Evolutionary conservation across 2,888 invertebrate species (phyloP).

Genomic region (Operophtera brumata): DNA sequence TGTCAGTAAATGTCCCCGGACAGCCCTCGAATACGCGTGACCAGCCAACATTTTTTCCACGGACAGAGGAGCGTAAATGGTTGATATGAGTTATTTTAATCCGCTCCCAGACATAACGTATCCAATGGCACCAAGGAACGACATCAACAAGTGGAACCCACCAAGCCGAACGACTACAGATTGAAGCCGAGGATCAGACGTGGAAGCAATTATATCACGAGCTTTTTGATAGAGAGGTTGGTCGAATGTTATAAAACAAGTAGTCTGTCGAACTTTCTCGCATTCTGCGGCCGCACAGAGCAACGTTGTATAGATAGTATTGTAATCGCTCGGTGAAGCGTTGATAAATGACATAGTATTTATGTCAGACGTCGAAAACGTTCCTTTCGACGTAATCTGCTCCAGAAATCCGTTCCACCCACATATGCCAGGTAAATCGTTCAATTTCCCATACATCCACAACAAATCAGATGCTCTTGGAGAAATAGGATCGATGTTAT

Average conservation of each 20-base stretch:
- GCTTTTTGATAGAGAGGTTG: constrained; percentile 48
- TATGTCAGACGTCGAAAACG: too few species aligned
- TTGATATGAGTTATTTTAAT: constrained; percentile 33
- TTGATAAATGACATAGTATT: too few species aligned
- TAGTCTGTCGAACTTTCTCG: constrained; percentile 7
- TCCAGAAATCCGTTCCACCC: too few species aligned
- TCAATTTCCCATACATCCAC: too few species aligned
- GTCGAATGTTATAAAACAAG: constrained; percentile 44
- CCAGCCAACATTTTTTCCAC: constrained; percentile 47
- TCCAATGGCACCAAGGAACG: constrained; percentile 37
- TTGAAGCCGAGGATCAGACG: constrained; percentile 23
- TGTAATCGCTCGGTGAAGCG: too few species aligned
- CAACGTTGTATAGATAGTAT: too few species aligned
- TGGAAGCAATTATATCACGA: constrained; percentile 39
- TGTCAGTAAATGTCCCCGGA: constrained; percentile 38
- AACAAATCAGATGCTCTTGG: too few species aligned
- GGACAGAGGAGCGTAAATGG: constrained; percentile 40
- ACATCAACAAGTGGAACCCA: constrained; percentile 51
- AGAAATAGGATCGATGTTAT: too few species aligned
- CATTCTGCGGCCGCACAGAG: background rate
- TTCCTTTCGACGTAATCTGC: too few species aligned
- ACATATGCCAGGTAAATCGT: too few species aligned
- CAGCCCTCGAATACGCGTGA: constrained; percentile 43
- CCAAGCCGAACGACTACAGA: constrained; percentile 42
- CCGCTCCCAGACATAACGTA: constrained; percentile 45